Percentiles rank a stretch among this genome's conserved stretches.
Evolutionary conservation across 1,140 invertebrate species (phyloP).

Genomic region (Conus ventricosus): DNA sequence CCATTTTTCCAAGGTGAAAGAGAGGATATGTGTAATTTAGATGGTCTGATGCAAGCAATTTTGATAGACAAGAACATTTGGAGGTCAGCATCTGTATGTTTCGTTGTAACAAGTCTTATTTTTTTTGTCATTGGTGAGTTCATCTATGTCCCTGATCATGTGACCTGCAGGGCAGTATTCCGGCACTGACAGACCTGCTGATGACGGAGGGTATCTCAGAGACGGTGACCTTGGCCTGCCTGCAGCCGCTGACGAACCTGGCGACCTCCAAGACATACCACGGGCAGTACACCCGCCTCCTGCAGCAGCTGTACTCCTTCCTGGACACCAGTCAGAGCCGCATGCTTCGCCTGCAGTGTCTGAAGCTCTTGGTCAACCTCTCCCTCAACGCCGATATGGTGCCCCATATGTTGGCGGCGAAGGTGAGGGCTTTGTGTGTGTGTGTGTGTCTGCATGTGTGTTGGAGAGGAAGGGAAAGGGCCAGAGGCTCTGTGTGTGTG

Average conservation of each 20-base stretch:
- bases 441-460: too few relatives aligned
- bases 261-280: conserved; percentile 64
- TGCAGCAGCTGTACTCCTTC: conserved; percentile 64
- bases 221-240: conserved; percentile 61
- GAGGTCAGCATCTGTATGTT: too few relatives aligned
- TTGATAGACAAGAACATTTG: too few relatives aligned
- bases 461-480: too few relatives aligned
- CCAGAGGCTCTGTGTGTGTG: too few relatives aligned
- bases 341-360: conserved; percentile 76
- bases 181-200: conserved; percentile 62
- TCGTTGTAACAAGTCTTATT: too few relatives aligned
- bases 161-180: conserved; percentile 60
- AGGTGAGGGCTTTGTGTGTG: conserved; percentile 73
- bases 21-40: too few relatives aligned
- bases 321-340: conserved; percentile 50
- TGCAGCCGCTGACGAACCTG: conserved; percentile 72
- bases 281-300: conserved; percentile 61
- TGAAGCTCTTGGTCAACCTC: conserved; percentile 81
- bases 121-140: too few relatives aligned
- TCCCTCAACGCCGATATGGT: conserved; percentile 81
- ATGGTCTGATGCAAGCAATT: too few relatives aligned
- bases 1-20: too few relatives aligned
- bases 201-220: conserved; percentile 57
- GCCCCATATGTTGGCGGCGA: conserved; percentile 80
- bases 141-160: too few relatives aligned